These are phyloP conservation scores for Scaptomyza tumidula DNA, from an alignment of 2,888 invertebrate species.

Conservation along the genomic window DNA sequence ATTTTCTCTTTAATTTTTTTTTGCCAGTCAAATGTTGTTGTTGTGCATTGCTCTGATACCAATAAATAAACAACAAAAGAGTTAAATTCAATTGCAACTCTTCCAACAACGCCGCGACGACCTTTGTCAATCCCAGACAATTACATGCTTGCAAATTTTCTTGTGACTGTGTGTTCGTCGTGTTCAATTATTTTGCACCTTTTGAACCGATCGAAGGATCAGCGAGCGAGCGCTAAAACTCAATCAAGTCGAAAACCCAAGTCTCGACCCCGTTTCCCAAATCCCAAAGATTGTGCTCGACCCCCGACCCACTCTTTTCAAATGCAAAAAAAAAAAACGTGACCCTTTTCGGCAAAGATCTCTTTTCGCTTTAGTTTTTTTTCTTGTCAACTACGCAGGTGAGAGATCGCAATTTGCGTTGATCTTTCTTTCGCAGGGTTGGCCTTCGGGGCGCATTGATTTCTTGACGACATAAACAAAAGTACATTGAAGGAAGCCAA, in stretches of 20 bases:
- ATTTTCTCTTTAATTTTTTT: constrained; percentile 15
- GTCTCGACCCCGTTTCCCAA: constrained; percentile 54
- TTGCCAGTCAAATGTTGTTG: constrained; percentile 27
- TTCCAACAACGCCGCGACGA: constrained; percentile 27
- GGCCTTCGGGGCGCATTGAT: constrained; percentile 60
- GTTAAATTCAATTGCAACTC: constrained; percentile 74
- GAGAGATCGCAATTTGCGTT: constrained; percentile 67
- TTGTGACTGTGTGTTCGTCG: constrained; percentile 46
- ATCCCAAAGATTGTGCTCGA: constrained; percentile 34
- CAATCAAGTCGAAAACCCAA: constrained; percentile 74
- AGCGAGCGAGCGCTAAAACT: constrained; percentile 69
- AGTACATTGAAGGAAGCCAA: constrained; percentile 1
- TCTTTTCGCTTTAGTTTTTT: constrained; percentile 23
- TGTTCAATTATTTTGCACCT: constrained; percentile 79
- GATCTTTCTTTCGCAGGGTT: constrained; percentile 63
- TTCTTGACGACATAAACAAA: constrained; percentile 66
- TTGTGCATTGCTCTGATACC: constrained; percentile 52
- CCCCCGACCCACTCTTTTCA: constrained; percentile 50
- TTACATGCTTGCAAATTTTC: constrained; percentile 84
- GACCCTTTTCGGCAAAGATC: constrained; percentile 60
- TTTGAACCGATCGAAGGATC: constrained; percentile 69
- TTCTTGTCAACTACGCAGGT: constrained; percentile 73
- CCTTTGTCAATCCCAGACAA: constrained; percentile 74
- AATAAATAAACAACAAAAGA: constrained; percentile 79
- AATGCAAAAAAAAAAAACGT: constrained; percentile 60